Evolutionary conservation across 2,113 vertebrate genomes (phyloP).

Genomic region (Solea senegalensis): DNA sequence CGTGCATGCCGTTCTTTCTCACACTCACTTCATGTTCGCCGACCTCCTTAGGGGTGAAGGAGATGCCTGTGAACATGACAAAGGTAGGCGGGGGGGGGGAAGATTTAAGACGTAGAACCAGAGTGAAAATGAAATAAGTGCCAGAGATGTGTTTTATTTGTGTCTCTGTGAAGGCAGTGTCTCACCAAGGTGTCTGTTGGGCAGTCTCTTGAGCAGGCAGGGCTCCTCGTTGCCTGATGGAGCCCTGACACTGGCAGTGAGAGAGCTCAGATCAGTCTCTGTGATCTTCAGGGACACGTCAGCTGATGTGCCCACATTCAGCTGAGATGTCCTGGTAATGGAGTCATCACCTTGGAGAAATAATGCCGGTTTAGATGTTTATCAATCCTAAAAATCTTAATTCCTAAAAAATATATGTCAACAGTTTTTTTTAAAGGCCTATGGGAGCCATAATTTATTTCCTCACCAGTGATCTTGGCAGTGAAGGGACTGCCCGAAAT

Average conservation of each 20-base stretch:
- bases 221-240: constrained; percentile 95
- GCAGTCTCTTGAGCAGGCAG: constrained; percentile 92
- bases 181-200: constrained; percentile 94
- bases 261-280: constrained; percentile 91
- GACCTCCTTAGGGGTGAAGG: constrained; percentile 98
- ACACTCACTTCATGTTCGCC: constrained; percentile 97
- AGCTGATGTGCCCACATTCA: constrained; percentile 93
- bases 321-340: constrained; percentile 90
- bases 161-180: constrained; percentile 2
- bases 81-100: neutral
- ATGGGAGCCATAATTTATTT: constrained; percentile 3
- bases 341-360: constrained; percentile 87
- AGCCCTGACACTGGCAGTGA: constrained; percentile 93
- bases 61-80: constrained; percentile 85
- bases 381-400: neutral
- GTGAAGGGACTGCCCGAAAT: constrained; percentile 95
- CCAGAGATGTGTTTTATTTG: constrained; percentile 5
- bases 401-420: neutral
- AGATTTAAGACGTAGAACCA: neutral
- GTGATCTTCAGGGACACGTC: constrained; percentile 96
- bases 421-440: neutral
- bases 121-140: constrained; percentile 26
- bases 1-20: constrained; percentile 88
- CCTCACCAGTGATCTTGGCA: constrained; percentile 93
- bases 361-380: constrained; percentile 30